These are phyloP conservation scores for Melanostoma scalare DNA, from an alignment of 2,888 invertebrate species.

Conservation along the genomic window DNA sequence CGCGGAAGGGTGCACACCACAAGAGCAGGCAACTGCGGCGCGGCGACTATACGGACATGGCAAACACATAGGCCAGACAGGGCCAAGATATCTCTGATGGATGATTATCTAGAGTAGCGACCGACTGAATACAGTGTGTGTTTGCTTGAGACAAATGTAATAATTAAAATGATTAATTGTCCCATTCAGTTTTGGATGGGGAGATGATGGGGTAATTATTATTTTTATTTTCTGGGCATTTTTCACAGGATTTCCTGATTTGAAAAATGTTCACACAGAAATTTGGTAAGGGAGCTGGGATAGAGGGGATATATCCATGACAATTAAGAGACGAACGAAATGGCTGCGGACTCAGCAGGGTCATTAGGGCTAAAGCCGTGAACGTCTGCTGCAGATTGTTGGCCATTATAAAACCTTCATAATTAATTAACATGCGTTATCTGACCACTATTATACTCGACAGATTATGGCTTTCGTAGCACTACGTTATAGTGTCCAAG, in stretches of 20 bases:
- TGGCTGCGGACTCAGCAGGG: constrained; percentile 22
- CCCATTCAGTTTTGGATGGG: constrained; percentile 65
- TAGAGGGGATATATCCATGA: constrained; percentile 25
- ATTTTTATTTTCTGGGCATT: constrained; percentile 59
- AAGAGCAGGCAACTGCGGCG: neutral
- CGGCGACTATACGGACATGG: no score
- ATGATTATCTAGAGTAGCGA: constrained; percentile 70
- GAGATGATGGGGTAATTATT: constrained; percentile 71
- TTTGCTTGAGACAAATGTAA: constrained; percentile 66
- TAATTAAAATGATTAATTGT: constrained; percentile 72
- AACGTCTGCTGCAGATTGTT: constrained; percentile 25
- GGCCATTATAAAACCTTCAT: constrained; percentile 21
- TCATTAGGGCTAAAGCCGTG: constrained; percentile 14
- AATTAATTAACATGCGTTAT: constrained; percentile 29
- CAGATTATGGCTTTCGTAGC: no score
- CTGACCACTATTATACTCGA: neutral
- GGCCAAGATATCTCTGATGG: constrained; percentile 66
- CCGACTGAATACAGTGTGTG: constrained; percentile 43
- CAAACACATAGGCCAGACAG: constrained; percentile 46
- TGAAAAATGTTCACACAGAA: constrained; percentile 49
- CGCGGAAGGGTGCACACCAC: constrained; percentile 51
- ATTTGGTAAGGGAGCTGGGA: constrained; percentile 30
- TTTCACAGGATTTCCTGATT: constrained; percentile 58
- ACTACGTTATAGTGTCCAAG: no score
- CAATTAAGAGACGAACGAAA: constrained; percentile 43